A percentile compares a stretch with the other conserved stretches of the same genome.
These are phyloP conservation scores for Myotis findleyi DNA, from an alignment of 2,797 vertebrate species.

Conservation along the genomic window DNA sequence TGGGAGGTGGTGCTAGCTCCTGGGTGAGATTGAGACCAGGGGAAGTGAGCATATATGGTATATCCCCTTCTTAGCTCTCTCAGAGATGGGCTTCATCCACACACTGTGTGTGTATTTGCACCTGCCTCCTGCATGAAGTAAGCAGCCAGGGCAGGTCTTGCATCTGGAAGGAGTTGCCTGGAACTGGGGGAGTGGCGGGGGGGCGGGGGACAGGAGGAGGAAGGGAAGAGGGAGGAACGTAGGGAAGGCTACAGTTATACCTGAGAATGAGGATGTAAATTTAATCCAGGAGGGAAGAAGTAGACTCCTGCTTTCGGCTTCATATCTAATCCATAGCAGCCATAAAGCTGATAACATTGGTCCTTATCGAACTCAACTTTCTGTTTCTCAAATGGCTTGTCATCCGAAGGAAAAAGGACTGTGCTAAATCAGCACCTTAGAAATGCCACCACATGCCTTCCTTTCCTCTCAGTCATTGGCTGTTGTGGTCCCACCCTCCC, in stretches of 20 bases:
- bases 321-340: background rate
- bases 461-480: background rate
- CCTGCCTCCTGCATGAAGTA: background rate
- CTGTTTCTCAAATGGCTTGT: background rate
- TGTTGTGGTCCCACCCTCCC: background rate
- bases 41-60: background rate
- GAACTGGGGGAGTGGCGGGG: background rate
- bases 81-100: background rate
- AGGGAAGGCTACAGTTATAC: background rate
- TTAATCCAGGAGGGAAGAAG: background rate
- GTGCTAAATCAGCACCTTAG: background rate
- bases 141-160: background rate
- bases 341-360: background rate
- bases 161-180: background rate
- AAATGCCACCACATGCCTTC: background rate
- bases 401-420: background rate
- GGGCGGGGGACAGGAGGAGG: too few relatives aligned
- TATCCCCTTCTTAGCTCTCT: background rate
- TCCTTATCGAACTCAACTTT: background rate
- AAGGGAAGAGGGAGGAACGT: too few relatives aligned
- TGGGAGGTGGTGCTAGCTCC: background rate
- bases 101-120: background rate
- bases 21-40: background rate
- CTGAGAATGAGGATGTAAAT: background rate
- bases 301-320: background rate